Evolutionary conservation across 2,113 vertebrate species (phyloP), one percentile per base, ranked within the genome.

Genomic region (Malurus cyaneus): DNA sequence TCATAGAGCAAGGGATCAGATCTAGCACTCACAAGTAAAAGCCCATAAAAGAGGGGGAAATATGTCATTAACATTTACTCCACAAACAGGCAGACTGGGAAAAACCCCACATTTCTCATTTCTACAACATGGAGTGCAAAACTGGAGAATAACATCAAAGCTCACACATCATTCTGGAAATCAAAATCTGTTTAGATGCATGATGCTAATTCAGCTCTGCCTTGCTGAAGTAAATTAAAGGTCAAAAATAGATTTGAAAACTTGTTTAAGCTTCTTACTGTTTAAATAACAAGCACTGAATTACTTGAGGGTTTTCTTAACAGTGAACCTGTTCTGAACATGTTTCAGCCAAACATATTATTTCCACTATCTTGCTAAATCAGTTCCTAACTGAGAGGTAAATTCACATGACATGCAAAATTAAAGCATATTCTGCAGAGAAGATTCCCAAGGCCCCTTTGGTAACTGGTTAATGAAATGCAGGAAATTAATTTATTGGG

Each of bases 51-150:
- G 54, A 60, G 53, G 26, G 41, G 74, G 56, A 85, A 92, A 92
- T n/a, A 57, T 70, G 74, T 53, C 67, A 94, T 93, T 96, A 96
- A 81, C 66, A 88, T 95, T 94, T 95, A 80, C 52, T 92, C 70
- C 47, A 54, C 69, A 89, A 93, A 94, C 62, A 87, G 67, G 39
- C 77, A 69, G 70, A 25, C 21, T 28, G 36, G 36, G 9, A 12
- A 66, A 56, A 41, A 9, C 5, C 2, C 19, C 26, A 17, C 41
- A 61, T 82, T 79, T 83, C 49, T 89, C 41, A 79, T 87, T 92
- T 85, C 56, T 76, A 46, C 26, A 72, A 47, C 17, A 71, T 0
- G 1, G 50, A 62, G 83, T 80, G 78, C 3, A 24, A 70, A 95
- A 91, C 3, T 79, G 47, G 65, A 91, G 46, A 94, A 70, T 4